Evolutionary conservation across 2,113 vertebrate genomes (phyloP).

Genomic region (Polypterus bichir): DNA sequence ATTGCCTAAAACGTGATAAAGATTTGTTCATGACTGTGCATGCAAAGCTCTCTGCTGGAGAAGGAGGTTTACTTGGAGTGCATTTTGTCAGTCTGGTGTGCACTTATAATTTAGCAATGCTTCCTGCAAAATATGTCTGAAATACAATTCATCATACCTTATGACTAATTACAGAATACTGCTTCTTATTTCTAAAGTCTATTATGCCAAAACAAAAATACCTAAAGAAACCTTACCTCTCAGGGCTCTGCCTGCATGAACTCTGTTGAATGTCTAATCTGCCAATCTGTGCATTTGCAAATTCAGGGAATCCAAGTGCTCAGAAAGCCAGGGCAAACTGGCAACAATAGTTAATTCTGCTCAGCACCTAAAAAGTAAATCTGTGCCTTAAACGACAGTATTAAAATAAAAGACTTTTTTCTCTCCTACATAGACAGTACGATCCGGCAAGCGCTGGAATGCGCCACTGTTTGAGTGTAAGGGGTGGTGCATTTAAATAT

Average conservation of each 20-base stretch:
- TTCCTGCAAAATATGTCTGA: too few species aligned
- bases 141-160: too few species aligned
- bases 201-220: background rate
- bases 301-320: background rate
- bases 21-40: too few species aligned
- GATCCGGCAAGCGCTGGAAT: background rate
- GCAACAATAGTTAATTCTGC: background rate
- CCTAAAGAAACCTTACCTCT: constrained; percentile 1
- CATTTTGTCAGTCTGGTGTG: too few species aligned
- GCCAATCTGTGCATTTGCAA: background rate
- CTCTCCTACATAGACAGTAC: background rate
- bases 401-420: background rate
- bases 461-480: background rate
- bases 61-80: too few species aligned
- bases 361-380: background rate
- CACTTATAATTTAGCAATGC: too few species aligned
- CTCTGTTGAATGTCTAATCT: background rate
- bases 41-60: too few species aligned
- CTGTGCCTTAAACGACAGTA: background rate
- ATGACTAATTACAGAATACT: too few species aligned
- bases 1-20: too few species aligned
- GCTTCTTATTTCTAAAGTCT: background rate
- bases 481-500: background rate
- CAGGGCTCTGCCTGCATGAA: background rate
- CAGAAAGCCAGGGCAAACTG: background rate